Base-by-base conservation (phyloP, 2,113 vertebrate genomes). In the Megaleporinus macrocephalus region DNA sequence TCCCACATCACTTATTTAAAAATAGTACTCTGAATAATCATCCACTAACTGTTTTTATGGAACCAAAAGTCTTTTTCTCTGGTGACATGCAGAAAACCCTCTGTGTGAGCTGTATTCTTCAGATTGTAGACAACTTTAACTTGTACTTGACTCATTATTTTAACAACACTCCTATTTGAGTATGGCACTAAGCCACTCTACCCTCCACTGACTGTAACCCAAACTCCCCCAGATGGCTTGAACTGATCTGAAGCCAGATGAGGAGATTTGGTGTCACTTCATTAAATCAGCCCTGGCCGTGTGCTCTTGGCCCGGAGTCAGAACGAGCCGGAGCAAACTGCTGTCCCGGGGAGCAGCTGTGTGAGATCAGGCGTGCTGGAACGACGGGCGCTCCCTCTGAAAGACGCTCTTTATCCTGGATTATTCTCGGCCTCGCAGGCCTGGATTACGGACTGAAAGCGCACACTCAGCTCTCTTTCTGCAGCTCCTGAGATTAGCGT, bases 181-280 rank as follows among this genome's bases (percentile, higher is more conserved):
- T 2, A 24, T 59, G 57, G 57, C 16, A 24, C 13, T 26, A 26
- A 4, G 57, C 57, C 22, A 57, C 53, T 20, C 53, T 61, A 26
- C 57, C n/a, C 57, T n/a, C 10, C 57, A 26, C 72, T 73, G 62
- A 57, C 73, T 51, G 65, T 76, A 76, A 76, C 72, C 26, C 62
- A 76, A 69, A 82, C 72, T 82, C 66, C 59, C 63, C 24, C 80
- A 82, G 80, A 82, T 82, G 80, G 80, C 63, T 70, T 16, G 18
- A 44, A 76, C 51, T 69, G 51, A 82, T 82, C 63, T 82, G 80
- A 76, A 49, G 80, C 69, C 82, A 84, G 82, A 84, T 73, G 76
- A 84, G 82, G 68, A 84, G 57, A 85, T 74, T 80, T 76, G 73
- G 41, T 71, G 30, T 70, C 74, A 65, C 55, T 78, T 74, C 68